A percentile compares a stretch with the other conserved stretches of the same genome.
Evolutionary conservation across 2,113 vertebrate species (phyloP).

Genomic region (Loxodonta africana): DNA sequence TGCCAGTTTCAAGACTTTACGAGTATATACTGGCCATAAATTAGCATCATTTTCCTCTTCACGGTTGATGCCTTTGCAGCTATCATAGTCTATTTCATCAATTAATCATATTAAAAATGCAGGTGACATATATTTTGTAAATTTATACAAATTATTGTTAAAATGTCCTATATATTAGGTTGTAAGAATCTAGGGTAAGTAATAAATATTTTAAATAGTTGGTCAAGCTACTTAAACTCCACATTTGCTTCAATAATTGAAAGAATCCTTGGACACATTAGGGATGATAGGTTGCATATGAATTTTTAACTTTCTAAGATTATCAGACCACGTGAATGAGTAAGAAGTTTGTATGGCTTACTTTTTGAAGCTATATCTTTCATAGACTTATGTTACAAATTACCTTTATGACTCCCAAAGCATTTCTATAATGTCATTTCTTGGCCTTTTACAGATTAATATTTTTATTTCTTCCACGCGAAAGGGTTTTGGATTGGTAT

Average conservation of each 20-base stretch:
- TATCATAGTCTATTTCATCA: background rate
- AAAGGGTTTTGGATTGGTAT: constrained; percentile 51
- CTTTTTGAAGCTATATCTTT: constrained; percentile 7
- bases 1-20: background rate
- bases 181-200: background rate
- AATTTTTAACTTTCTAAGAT: background rate
- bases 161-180: background rate
- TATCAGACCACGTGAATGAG: background rate
- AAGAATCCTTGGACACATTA: background rate
- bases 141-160: background rate
- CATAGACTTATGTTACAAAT: constrained; percentile 3
- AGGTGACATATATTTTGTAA: background rate
- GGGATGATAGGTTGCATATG: background rate
- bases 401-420: constrained; percentile 64
- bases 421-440: constrained; percentile 67
- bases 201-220: constrained; percentile 31
- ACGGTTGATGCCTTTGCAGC: background rate
- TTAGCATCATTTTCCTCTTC: constrained; percentile 2
- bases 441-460: constrained; percentile 67
- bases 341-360: background rate
- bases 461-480: constrained; percentile 63
- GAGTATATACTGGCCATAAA: background rate
- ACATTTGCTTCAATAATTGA: constrained; percentile 32
- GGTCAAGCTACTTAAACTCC: background rate
- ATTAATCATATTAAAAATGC: background rate